These are phyloP conservation scores for Formica selysi DNA, from an alignment of 1,140 invertebrate genomes.

Conservation along the genomic window DNA sequence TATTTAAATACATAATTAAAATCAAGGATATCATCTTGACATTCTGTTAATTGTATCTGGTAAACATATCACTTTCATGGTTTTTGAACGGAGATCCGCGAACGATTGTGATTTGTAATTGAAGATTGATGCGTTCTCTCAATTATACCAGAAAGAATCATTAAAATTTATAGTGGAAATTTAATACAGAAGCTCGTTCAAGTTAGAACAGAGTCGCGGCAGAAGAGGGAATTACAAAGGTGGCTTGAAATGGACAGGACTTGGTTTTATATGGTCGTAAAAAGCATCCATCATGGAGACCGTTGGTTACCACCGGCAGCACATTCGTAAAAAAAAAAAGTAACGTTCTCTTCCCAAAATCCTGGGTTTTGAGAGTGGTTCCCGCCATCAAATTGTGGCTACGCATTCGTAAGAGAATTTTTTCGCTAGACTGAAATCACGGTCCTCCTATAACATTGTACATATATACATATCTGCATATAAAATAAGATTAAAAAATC, in stretches of 20 bases:
- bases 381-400: slow-evolving; percentile 36
- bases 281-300: slow-evolving; percentile 65
- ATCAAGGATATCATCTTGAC: background rate
- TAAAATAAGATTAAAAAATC: background rate
- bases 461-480: background rate
- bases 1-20: background rate
- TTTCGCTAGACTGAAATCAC: slow-evolving; percentile 27
- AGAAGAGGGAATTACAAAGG: slow-evolving; percentile 48
- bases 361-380: slow-evolving; percentile 44
- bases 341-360: slow-evolving; percentile 58
- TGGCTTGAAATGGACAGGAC: slow-evolving; percentile 43
- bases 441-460: background rate
- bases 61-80: background rate
- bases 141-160: background rate
- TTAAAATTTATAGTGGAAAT: slow-evolving; percentile 48
- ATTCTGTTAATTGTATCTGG: background rate
- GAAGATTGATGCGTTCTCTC: background rate
- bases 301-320: slow-evolving; percentile 58
- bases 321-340: slow-evolving; percentile 56
- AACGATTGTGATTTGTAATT: background rate
- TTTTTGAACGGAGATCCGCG: background rate
- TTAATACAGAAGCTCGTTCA: slow-evolving; percentile 27
- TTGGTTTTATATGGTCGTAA: slow-evolving; percentile 68
- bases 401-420: slow-evolving; percentile 29
- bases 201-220: slow-evolving; percentile 17